phyloP scores from a whole-genome alignment of 1,140 invertebrate species.

The Solenopsis fugax region DNA sequence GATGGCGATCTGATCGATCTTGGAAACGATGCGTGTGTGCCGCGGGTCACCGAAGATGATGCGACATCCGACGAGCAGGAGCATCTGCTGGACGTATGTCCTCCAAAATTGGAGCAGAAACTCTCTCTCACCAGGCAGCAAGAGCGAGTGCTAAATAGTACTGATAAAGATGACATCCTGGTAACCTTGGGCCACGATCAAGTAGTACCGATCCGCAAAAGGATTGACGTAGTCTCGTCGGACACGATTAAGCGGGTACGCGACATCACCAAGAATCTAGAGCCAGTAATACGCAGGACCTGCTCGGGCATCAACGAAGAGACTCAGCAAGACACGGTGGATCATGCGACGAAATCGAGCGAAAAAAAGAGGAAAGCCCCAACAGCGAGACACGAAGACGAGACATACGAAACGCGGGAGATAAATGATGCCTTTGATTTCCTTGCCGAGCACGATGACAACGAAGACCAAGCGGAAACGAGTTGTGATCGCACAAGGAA shows the following conservation, averaged over 20 bases:
- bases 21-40: slow-evolving; percentile 78
- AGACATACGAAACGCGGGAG: slow-evolving; percentile 79
- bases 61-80: slow-evolving; percentile 82
- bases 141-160: slow-evolving; percentile 65
- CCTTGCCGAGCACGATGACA: slow-evolving; percentile 81
- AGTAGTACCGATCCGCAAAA: slow-evolving; percentile 81
- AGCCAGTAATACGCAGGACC: slow-evolving; percentile 79
- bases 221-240: slow-evolving; percentile 85
- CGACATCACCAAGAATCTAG: slow-evolving; percentile 84
- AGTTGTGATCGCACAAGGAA: slow-evolving; percentile 30
- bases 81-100: slow-evolving; percentile 84
- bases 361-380: neutral
- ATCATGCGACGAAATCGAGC: slow-evolving; percentile 30
- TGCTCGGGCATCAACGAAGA: slow-evolving; percentile 63
- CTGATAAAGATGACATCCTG: slow-evolving; percentile 77
- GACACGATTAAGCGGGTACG: slow-evolving; percentile 84
- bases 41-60: slow-evolving; percentile 67
- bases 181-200: slow-evolving; percentile 85
- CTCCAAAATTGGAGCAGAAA: slow-evolving; percentile 83
- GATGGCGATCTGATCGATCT: slow-evolving; percentile 85
- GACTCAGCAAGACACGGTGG: slow-evolving; percentile 57
- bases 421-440: slow-evolving; percentile 84
- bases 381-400: slow-evolving; percentile 64
- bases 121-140: slow-evolving; percentile 80
- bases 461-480: slow-evolving; percentile 70